A percentile compares a stretch with the other conserved stretches of the same genome.
Conservation (phyloP, 1,140 invertebrate species). For the Pseudomyrmex gracilis region DNA sequence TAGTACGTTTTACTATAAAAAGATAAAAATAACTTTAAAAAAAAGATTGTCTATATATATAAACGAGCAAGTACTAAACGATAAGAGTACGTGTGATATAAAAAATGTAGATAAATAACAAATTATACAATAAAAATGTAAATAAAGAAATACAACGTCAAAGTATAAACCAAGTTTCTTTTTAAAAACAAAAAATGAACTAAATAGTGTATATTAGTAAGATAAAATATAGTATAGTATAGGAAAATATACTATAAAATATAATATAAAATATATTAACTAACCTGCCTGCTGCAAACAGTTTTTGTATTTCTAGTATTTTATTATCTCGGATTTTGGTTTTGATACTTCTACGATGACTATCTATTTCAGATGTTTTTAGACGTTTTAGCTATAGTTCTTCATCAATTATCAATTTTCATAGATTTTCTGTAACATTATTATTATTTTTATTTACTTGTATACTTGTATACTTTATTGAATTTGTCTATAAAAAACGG, state of each 20-base stretch:
- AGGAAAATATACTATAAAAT: background rate
- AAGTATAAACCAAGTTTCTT: too few species aligned
- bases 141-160: too few species aligned
- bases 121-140: too few species aligned
- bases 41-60: too few species aligned
- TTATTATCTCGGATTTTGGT: constrained; percentile 11
- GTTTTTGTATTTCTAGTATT: background rate
- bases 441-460: background rate
- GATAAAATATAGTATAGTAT: background rate
- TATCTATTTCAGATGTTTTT: background rate
- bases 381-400: constrained; percentile 4
- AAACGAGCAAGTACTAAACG: too few species aligned
- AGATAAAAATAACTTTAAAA: too few species aligned
- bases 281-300: constrained; percentile 9
- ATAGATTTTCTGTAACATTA: background rate
- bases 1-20: too few species aligned
- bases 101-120: too few species aligned
- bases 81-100: too few species aligned
- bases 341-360: background rate
- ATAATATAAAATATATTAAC: background rate
- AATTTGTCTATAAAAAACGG: too few species aligned
- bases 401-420: constrained; percentile 18
- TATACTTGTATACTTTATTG: too few species aligned
- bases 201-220: background rate
- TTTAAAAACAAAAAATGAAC: background rate